Percentiles rank a stretch among this genome's conserved stretches.
Conservation (phyloP, 2,888 invertebrate genomes). For the Zeuzera pyrina region DNA sequence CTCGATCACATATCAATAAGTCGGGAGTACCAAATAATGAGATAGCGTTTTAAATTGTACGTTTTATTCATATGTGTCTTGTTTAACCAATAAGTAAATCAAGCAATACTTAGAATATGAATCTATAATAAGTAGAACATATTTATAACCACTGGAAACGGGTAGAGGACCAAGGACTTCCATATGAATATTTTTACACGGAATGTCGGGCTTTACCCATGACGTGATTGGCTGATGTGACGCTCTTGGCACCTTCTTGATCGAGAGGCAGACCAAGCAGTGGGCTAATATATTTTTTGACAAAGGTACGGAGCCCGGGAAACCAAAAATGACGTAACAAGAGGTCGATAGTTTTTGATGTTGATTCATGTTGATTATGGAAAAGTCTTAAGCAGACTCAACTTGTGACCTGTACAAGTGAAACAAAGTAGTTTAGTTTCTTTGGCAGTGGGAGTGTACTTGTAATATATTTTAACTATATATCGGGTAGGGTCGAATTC, state of each 20-base stretch:
- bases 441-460: neutral
- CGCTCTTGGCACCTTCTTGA: too few species aligned
- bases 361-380: neutral
- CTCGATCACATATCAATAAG: neutral
- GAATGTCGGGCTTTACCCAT: too few species aligned
- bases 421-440: neutral
- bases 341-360: neutral
- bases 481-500: neutral
- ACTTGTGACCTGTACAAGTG: neutral
- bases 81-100: too few species aligned
- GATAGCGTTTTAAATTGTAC: neutral
- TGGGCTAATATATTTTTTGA: neutral
- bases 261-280: too few species aligned
- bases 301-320: neutral
- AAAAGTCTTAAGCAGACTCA: neutral
- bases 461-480: neutral
- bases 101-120: too few species aligned
- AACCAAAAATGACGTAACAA: neutral
- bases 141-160: too few species aligned
- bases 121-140: too few species aligned
- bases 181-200: too few species aligned
- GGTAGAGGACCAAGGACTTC: too few species aligned
- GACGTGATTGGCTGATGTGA: too few species aligned
- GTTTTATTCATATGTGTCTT: neutral
- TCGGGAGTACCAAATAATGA: neutral